Evolutionary conservation across 2,888 invertebrate genomes (phyloP), one percentile per base, ranked within the genome.

Genomic region (Bibio marci): DNA sequence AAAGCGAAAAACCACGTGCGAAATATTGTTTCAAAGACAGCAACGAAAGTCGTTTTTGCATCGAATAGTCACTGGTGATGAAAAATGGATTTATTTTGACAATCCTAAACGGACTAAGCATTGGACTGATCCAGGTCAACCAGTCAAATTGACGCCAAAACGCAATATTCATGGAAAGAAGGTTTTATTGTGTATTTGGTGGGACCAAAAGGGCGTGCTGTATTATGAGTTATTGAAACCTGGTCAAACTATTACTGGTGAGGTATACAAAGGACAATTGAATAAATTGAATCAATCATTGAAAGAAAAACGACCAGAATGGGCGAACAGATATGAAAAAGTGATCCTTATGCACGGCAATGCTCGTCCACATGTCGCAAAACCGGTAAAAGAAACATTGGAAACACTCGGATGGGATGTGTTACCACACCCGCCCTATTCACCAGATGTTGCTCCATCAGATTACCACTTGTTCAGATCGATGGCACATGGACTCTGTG

Each of bases 391-490:
- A 10, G 13, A n/a, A n/a, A n/a, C n/a, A n/a, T n/a, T n/a, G n/a
- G n/a, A n/a, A n/a, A n/a, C 18, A 12, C 27, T 27, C 35, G 3
- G 17, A 37, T 38, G 22, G 39, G n/a, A 35, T 37, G 22, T 38
- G 7, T 22, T 30, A 31, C 13, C 13, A 4, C 11, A 31, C 14
- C 7, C 30, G 30, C 12, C 37, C 5, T 30, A 31, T 30, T 30
- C 31, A 30, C 18, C 30, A 18, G 25, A 7, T 22, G 26, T 33
- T 26, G 35, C 19, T 28, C 13, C 27, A 25, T 22, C 22, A 22
- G 22, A 22, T 8, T 22, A 22, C 22, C 22, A 22, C 8, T 22
- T 22, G 22, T 22, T 22, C 8, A 6, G 4, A 22, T 22, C 22
- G 22, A 22, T 22, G 22, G 22, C 5, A 4, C 22, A 22, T 8